Percentiles rank a stretch among this genome's conserved stretches.
Conservation (phyloP, 2,113 vertebrate genomes). For the Cygnus buccinator region DNA sequence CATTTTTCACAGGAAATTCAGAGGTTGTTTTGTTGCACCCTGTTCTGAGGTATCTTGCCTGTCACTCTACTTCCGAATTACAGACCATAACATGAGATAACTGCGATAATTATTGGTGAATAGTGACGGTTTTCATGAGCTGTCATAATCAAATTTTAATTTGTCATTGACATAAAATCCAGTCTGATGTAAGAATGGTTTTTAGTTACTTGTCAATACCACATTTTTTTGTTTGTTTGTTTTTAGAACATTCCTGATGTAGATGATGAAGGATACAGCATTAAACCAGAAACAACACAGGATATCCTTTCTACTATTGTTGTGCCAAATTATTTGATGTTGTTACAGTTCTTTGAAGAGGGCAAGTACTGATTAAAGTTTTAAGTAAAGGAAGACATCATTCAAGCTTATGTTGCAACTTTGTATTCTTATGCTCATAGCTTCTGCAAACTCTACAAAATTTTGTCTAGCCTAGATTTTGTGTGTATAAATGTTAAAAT, state of each 20-base stretch:
- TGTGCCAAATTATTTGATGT: neutral
- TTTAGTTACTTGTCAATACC: neutral
- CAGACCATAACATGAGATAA: neutral
- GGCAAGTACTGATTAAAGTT: neutral
- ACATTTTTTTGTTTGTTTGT: neutral
- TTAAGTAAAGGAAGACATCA: neutral
- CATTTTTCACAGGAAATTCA: neutral
- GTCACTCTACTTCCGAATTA: neutral
- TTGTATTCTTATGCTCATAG: neutral
- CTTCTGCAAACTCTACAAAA: neutral
- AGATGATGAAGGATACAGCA: slow-evolving; percentile 96
- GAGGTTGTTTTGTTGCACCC: neutral
- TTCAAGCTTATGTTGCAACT: neutral
- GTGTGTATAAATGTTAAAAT: neutral
- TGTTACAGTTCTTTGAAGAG: neutral
- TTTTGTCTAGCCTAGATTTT: neutral
- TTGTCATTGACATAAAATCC: neutral
- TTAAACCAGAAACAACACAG: slow-evolving; percentile 91
- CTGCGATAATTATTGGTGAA: neutral
- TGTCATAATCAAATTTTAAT: neutral
- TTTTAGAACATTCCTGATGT: slow-evolving; percentile 92
- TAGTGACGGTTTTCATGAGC: neutral
- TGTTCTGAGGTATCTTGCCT: neutral
- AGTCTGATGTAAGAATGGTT: neutral
- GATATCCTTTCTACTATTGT: slow-evolving; percentile 86